These are phyloP conservation scores for Notoglanidium macrostoma DNA, from an alignment of 2,797 vertebrate species.

Conservation along the genomic window DNA sequence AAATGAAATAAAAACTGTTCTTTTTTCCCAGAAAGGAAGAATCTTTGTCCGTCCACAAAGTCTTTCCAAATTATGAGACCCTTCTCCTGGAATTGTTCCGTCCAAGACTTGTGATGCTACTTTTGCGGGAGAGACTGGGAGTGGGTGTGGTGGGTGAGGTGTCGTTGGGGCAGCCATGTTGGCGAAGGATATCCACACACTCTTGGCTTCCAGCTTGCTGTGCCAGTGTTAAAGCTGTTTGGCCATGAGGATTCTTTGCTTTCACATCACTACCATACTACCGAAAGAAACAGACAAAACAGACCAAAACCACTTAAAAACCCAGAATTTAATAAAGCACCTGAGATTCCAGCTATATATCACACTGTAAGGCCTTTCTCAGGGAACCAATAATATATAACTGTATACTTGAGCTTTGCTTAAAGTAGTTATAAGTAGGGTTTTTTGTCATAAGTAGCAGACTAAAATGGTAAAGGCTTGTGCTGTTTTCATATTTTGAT, in stretches of 20 bases:
- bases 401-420: background rate
- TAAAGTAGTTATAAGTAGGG: background rate
- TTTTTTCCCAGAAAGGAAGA: slow-evolving; percentile 34
- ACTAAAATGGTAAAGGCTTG: background rate
- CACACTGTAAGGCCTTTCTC: background rate
- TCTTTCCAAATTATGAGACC: slow-evolving; percentile 65
- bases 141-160: slow-evolving; percentile 79
- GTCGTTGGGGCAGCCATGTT: slow-evolving; percentile 88
- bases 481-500: background rate
- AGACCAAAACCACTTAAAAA: background rate
- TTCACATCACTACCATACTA: slow-evolving; percentile 90
- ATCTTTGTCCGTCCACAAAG: slow-evolving; percentile 44
- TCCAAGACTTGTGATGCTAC: slow-evolving; percentile 88
- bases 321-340: too few relatives aligned
- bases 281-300: background rate
- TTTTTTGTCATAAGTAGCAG: background rate
- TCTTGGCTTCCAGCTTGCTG: slow-evolving; percentile 84
- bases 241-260: slow-evolving; percentile 82
- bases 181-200: slow-evolving; percentile 86
- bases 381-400: background rate
- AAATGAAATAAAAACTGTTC: slow-evolving; percentile 45
- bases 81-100: slow-evolving; percentile 81
- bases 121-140: slow-evolving; percentile 82
- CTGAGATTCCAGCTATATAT: background rate
- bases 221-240: slow-evolving; percentile 84